These are phyloP conservation scores for Tetheella fluctuosa DNA, from an alignment of 2,888 invertebrate species.

Conservation along the genomic window DNA sequence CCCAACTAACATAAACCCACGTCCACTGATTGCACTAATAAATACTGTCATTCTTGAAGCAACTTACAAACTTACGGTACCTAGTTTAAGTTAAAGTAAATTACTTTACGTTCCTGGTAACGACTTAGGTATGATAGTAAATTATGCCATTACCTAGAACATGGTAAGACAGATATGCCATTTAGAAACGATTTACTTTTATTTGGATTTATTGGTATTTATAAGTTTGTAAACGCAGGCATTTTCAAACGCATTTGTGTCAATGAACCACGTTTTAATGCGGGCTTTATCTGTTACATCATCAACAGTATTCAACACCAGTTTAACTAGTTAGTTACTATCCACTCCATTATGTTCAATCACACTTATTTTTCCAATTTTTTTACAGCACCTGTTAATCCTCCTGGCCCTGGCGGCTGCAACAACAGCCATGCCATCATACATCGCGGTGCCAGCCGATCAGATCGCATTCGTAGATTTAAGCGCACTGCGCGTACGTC, in stretches of 20 bases:
- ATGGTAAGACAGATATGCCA: neutral
- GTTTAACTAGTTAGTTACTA: neutral
- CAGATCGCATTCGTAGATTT: conserved; percentile 85
- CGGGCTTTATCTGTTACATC: neutral
- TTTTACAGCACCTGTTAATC: conserved; percentile 61
- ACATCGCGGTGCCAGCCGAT: conserved; percentile 85
- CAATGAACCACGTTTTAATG: neutral
- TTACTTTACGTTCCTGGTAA: neutral
- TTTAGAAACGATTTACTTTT: neutral
- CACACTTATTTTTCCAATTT: conserved; percentile 18
- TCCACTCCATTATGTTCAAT: conserved; percentile 23
- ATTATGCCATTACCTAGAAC: neutral
- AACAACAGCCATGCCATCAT: conserved; percentile 79
- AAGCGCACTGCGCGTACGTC: conserved; percentile 60
- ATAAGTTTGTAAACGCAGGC: neutral
- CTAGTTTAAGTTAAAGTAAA: neutral
- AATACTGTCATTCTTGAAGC: conserved; percentile 13
- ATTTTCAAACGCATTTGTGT: neutral
- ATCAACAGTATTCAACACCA: neutral
- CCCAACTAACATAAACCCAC: conserved; percentile 20
- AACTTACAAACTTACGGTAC: conserved; percentile 5
- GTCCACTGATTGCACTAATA: conserved; percentile 14
- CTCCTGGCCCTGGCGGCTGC: conserved; percentile 55
- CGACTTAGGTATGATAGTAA: neutral
- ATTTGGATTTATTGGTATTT: too few species aligned